phyloP scores from a whole-genome alignment of 2,797 vertebrate species.

The Propithecus perrieri region DNA sequence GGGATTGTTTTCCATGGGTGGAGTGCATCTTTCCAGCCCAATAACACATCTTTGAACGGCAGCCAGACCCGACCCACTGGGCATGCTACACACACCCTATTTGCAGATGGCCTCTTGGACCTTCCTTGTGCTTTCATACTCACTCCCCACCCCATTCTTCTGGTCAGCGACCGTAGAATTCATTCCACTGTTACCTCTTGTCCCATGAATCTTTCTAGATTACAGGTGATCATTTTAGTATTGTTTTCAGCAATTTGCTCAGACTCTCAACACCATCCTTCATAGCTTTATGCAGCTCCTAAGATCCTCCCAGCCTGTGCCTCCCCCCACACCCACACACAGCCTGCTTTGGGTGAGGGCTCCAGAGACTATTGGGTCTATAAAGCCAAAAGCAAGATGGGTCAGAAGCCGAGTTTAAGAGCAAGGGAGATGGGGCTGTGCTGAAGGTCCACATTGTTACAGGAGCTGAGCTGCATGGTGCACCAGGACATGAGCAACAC shows the following conservation, averaged over 20 bases:
- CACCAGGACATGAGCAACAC: neutral
- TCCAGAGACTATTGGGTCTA: neutral
- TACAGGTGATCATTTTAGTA: neutral
- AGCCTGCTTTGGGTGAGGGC: neutral
- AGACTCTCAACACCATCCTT: neutral
- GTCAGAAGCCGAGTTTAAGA: neutral
- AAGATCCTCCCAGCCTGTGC: neutral
- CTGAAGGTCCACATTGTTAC: neutral
- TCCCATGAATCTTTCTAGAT: neutral
- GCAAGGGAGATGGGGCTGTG: neutral
- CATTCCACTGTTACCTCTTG: neutral
- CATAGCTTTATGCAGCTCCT: neutral
- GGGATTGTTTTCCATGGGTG: neutral
- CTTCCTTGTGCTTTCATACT: neutral
- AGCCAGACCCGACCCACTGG: neutral
- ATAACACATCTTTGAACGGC: neutral
- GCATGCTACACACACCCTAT: neutral
- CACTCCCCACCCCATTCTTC: neutral
- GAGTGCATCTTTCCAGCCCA: neutral
- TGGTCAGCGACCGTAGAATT: neutral
- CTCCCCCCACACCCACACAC: neutral
- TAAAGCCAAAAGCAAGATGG: neutral
- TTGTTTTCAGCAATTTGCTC: neutral
- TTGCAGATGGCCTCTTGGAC: neutral
- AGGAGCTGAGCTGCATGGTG: neutral